These are phyloP conservation scores for Lutraria rhynchaena DNA, from an alignment of 1,140 invertebrate genomes.

Conservation along the genomic window DNA sequence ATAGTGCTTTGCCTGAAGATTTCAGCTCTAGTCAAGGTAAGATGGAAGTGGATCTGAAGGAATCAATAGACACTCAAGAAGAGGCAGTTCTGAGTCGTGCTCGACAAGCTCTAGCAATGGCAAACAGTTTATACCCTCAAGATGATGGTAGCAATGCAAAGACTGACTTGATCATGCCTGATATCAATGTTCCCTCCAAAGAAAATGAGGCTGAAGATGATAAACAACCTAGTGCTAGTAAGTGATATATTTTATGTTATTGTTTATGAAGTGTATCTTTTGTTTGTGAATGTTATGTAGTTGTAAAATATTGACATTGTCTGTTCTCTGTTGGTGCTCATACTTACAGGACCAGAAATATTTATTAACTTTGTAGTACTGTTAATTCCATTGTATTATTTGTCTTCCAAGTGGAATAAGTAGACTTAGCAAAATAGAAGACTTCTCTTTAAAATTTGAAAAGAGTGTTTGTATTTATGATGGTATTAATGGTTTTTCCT, in stretches of 20 bases:
- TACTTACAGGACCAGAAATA: too few relatives aligned
- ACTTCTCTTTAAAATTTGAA: too few relatives aligned
- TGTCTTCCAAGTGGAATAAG: too few relatives aligned
- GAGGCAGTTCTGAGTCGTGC: constrained; percentile 65
- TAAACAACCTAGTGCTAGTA: constrained; percentile 36
- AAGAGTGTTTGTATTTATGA: too few relatives aligned
- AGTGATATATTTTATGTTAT: not conserved
- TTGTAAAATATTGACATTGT: too few relatives aligned
- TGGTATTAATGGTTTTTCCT: too few relatives aligned
- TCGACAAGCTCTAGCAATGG: constrained; percentile 58
- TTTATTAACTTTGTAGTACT: too few relatives aligned
- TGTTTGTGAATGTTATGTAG: too few relatives aligned
- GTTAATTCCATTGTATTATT: too few relatives aligned
- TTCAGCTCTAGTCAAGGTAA: constrained; percentile 11
- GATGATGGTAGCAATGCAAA: constrained; percentile 17
- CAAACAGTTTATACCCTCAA: constrained; percentile 63
- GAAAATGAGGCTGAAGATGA: not conserved
- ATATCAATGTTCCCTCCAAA: not conserved
- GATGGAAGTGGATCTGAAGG: constrained; percentile 37
- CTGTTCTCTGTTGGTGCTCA: too few relatives aligned
- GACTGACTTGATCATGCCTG: too few relatives aligned
- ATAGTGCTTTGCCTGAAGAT: constrained; percentile 54
- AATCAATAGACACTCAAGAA: not conserved
- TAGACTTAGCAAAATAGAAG: too few relatives aligned
- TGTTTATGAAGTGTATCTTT: not conserved